phyloP scores from a whole-genome alignment of 2,113 vertebrate genomes.

The Candoia aspera region DNA sequence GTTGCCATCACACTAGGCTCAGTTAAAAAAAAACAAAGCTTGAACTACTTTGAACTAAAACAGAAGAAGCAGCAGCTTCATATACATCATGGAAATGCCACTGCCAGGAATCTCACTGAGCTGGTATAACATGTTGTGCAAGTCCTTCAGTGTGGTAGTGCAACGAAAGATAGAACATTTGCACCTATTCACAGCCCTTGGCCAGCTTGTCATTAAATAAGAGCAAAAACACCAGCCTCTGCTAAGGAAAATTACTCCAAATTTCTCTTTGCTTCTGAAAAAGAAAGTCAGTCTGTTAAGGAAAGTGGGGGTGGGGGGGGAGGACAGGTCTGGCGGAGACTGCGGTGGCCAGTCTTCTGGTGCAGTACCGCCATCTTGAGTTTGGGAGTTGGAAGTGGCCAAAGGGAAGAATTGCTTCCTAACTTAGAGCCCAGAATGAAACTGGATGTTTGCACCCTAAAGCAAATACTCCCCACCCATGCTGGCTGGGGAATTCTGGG shows the following conservation, averaged over 20 bases:
- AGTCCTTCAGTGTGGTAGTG: too few relatives aligned
- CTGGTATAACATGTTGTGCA: not conserved
- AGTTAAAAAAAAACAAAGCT: not conserved
- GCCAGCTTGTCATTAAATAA: too few relatives aligned
- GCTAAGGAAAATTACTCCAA: too few relatives aligned
- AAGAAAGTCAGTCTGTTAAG: not conserved
- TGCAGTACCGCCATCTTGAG: constrained; percentile 61
- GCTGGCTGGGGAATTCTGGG: too few relatives aligned
- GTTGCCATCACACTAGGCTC: not conserved
- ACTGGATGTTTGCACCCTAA: not conserved
- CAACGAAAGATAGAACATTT: too few relatives aligned
- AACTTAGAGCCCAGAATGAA: not conserved
- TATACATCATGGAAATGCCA: not conserved
- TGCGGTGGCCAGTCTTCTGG: not conserved
- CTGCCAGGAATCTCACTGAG: not conserved
- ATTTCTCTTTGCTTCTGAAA: too few relatives aligned
- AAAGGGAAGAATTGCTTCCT: not conserved
- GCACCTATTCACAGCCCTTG: too few relatives aligned
- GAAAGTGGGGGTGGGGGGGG: not conserved
- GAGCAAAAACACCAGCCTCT: too few relatives aligned
- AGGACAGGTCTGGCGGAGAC: not conserved
- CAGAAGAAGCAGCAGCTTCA: too few relatives aligned
- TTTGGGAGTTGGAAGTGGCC: not conserved
- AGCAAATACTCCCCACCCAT: too few relatives aligned
- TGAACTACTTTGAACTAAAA: too few relatives aligned